Percentiles rank a stretch among this genome's conserved stretches.
phyloP scores from a whole-genome alignment of 2,888 invertebrate species.

The Scaptomyza cyrtandrae region DNA sequence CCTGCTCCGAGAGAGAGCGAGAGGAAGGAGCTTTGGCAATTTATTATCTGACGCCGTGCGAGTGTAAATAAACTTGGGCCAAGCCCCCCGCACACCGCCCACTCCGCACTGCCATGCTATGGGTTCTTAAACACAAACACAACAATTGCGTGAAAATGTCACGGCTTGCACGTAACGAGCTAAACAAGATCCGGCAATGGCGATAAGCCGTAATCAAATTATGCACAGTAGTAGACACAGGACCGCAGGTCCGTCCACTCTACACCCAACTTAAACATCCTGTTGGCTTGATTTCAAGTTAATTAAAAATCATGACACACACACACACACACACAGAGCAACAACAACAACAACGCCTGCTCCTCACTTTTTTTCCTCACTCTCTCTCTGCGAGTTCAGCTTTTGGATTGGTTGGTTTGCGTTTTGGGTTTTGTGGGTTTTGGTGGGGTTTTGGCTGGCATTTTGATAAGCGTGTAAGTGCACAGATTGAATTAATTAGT shows the following conservation, averaged over 20 bases:
- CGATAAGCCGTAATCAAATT: conserved; percentile 81
- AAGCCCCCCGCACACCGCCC: conserved; percentile 6
- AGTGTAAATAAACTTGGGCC: conserved; percentile 75
- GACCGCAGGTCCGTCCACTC: conserved; percentile 26
- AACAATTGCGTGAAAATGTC: conserved; percentile 81
- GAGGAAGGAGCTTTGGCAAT: conserved; percentile 45
- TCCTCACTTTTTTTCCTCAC: too few relatives aligned
- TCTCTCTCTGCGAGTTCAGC: not conserved
- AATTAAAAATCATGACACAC: conserved; percentile 80
- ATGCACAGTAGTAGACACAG: conserved; percentile 65
- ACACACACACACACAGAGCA: too few relatives aligned
- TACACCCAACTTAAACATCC: not conserved
- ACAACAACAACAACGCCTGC: conserved; percentile 17
- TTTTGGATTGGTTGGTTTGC: conserved; percentile 37
- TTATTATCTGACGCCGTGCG: conserved; percentile 80
- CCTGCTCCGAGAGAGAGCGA: too few relatives aligned
- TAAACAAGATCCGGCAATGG: conserved; percentile 72
- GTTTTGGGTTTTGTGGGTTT: not conserved
- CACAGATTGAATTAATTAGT: conserved; percentile 80
- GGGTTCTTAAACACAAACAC: conserved; percentile 47
- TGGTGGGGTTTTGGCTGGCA: conserved; percentile 23
- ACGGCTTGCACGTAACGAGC: conserved; percentile 80
- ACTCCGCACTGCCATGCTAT: not conserved
- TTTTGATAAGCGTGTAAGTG: conserved; percentile 79
- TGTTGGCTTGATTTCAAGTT: conserved; percentile 79